Conservation (phyloP, 2,797 vertebrate genomes). For the Sebastes steindachneri region DNA sequence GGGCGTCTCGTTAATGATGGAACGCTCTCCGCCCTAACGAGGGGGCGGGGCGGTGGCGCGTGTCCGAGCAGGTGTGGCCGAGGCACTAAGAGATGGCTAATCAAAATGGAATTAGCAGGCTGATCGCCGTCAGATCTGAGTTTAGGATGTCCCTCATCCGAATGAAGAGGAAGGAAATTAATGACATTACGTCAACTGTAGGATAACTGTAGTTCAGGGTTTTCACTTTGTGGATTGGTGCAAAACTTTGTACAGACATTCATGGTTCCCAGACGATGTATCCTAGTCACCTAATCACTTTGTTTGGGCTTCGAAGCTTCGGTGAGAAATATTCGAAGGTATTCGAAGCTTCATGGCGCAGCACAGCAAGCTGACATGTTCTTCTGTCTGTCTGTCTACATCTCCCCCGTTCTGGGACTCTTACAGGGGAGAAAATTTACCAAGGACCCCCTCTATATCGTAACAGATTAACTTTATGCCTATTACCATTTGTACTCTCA, state of each 20-base stretch:
- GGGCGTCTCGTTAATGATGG: conserved; percentile 61
- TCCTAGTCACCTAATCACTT: neutral
- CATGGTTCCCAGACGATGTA: neutral
- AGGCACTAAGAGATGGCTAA: conserved; percentile 41
- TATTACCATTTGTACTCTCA: too few species aligned
- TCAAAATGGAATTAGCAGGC: conserved; percentile 59
- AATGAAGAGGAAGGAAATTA: conserved; percentile 8
- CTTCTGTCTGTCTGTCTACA: too few species aligned
- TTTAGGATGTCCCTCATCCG: conserved; percentile 22
- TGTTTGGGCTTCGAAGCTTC: too few species aligned
- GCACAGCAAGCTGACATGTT: too few species aligned
- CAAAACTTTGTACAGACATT: neutral
- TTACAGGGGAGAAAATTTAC: too few species aligned
- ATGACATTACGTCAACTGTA: neutral
- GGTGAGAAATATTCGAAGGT: too few species aligned
- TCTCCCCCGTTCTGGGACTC: too few species aligned
- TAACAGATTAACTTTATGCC: too few species aligned
- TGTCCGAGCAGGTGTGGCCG: conserved; percentile 70
- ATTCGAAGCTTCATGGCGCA: too few species aligned
- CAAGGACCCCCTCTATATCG: too few species aligned
- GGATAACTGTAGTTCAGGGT: neutral
- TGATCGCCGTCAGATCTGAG: conserved; percentile 33
- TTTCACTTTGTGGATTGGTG: neutral
- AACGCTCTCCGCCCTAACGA: conserved; percentile 40
- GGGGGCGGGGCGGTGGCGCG: conserved; percentile 32